phyloP scores from a whole-genome alignment of 2,797 vertebrate genomes.

The Premnoplex brunnescens region DNA sequence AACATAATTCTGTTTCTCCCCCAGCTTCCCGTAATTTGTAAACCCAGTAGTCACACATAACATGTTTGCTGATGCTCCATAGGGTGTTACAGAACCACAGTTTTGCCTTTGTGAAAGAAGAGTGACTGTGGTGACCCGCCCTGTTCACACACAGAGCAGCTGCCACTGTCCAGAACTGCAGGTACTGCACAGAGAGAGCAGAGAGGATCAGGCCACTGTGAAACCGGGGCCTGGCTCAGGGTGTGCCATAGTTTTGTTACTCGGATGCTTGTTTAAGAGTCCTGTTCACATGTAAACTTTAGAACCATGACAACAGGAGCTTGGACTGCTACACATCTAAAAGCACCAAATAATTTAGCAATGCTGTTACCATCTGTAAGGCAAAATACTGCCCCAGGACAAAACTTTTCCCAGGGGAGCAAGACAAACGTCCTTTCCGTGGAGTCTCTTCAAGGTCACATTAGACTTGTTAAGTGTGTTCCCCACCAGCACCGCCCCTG shows the following conservation, averaged over 20 bases:
- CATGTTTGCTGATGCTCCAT: not conserved
- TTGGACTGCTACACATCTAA: not conserved
- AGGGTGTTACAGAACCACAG: not conserved
- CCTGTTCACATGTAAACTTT: not conserved
- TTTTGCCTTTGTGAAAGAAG: not conserved
- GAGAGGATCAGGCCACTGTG: fast-evolving
- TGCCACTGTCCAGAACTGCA: fast-evolving
- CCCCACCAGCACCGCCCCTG: fast-evolving
- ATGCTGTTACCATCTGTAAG: not conserved
- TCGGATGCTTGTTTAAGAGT: not conserved
- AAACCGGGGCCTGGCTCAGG: not conserved
- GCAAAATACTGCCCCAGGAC: not conserved
- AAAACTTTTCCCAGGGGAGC: not conserved
- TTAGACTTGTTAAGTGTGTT: fast-evolving
- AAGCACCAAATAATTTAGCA: not conserved
- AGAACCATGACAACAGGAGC: not conserved
- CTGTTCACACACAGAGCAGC: fast-evolving
- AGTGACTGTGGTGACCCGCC: not conserved
- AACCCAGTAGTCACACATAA: fast-evolving
- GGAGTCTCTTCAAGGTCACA: not conserved
- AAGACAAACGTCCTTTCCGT: not conserved
- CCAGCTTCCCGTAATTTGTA: not conserved
- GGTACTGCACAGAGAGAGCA: no score
- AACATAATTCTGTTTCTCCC: not conserved
- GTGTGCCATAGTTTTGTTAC: not conserved